Evolutionary conservation across 2,888 invertebrate genomes (phyloP).

Genomic region (Parthenolecanium corni): DNA sequence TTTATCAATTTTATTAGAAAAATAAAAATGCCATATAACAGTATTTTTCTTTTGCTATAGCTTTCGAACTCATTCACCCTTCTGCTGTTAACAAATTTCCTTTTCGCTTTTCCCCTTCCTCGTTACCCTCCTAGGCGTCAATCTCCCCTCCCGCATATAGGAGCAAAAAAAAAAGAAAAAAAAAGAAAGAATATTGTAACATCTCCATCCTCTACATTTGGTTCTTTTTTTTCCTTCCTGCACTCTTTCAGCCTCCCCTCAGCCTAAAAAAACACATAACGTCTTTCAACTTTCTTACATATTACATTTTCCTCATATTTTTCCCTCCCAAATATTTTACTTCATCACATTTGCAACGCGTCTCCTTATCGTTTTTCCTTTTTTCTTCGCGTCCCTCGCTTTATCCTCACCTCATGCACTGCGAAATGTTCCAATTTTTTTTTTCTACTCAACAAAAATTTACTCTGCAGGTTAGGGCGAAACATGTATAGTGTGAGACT

Average conservation of each 20-base stretch:
- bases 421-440: conserved; percentile 13
- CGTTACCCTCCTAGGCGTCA: background rate
- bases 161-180: background rate
- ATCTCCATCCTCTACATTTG: background rate
- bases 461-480: background rate
- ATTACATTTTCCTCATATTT: background rate
- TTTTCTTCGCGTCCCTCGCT: background rate
- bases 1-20: conserved; percentile 24
- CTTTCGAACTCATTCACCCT: conserved; percentile 11
- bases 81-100: background rate
- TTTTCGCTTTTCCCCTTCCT: background rate
- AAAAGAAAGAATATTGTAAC: background rate
- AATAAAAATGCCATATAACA: conserved; percentile 18
- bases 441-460: background rate
- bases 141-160: conserved; percentile 1
- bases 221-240: background rate
- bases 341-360: background rate
- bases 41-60: conserved; percentile 13
- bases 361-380: background rate
- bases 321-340: background rate
- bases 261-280: background rate
- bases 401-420: background rate
- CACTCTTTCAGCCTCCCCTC: background rate
- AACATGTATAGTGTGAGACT: too few relatives aligned
- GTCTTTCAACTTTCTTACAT: conserved; percentile 4